Evolutionary conservation across 1,140 invertebrate species (phyloP).

Genomic region (Drosophila sproati): DNA sequence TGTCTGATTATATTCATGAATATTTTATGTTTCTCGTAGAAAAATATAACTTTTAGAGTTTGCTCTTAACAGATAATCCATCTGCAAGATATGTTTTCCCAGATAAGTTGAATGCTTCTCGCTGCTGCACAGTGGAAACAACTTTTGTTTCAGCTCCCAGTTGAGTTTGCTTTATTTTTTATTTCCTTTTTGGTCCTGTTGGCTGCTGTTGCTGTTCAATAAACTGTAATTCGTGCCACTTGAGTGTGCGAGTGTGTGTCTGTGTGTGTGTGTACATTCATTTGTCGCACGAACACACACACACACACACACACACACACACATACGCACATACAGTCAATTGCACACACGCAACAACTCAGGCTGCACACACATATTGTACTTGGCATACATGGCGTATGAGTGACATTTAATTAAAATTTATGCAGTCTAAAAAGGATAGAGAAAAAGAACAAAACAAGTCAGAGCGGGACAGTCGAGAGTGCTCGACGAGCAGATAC

Average conservation of each 20-base stretch:
- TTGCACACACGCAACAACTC: slow-evolving; percentile 43
- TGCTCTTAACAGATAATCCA: too few relatives aligned
- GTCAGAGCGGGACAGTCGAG: too few relatives aligned
- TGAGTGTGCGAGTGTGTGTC: slow-evolving; percentile 46
- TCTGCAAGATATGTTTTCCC: too few relatives aligned
- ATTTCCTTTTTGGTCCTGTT: slow-evolving; percentile 13
- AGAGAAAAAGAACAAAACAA: slow-evolving; percentile 33
- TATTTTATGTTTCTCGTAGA: too few relatives aligned
- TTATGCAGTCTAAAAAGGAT: slow-evolving; percentile 79
- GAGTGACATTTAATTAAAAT: slow-evolving; percentile 83
- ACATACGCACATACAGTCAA: slow-evolving; percentile 19
- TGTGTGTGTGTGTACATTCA: slow-evolving; percentile 65
- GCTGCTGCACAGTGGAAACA: slow-evolving; percentile 5
- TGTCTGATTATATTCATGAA: too few relatives aligned
- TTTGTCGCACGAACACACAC: slow-evolving; percentile 59
- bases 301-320: slow-evolving; percentile 4
- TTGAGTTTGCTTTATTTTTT: slow-evolving; percentile 10
- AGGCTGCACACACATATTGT: slow-evolving; percentile 42
- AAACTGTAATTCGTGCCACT: slow-evolving; percentile 81
- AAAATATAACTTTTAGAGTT: too few relatives aligned
- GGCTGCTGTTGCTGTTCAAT: slow-evolving; percentile 61
- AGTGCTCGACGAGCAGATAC: too few relatives aligned
- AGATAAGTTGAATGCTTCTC: not conserved
- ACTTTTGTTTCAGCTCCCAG: not conserved
- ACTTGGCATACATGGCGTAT: slow-evolving; percentile 76